Conservation (phyloP, 2,113 vertebrate genomes). For the Solea senegalensis region DNA sequence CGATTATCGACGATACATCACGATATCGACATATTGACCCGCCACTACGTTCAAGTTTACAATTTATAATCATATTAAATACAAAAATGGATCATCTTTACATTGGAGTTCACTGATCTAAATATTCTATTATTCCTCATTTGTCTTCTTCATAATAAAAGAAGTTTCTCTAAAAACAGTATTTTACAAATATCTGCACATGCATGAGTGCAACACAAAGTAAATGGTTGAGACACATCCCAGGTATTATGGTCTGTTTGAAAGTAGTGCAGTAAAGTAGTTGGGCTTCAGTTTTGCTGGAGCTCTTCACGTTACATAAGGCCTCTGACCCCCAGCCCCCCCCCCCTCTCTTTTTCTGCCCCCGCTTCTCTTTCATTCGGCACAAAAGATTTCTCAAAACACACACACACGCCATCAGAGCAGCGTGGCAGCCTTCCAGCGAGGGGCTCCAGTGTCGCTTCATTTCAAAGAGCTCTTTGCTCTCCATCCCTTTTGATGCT, state of each 20-base stretch:
- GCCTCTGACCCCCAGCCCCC: neutral
- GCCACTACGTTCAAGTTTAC: no score
- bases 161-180: no score
- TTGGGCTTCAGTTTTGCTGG: constrained; percentile 55
- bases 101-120: no score
- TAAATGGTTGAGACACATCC: constrained; percentile 54
- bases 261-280: constrained; percentile 58
- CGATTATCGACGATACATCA: no score
- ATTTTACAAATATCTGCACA: constrained; percentile 43
- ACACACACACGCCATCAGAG: constrained; percentile 53
- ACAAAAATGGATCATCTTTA: no score
- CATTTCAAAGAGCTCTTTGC: constrained; percentile 74
- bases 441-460: constrained; percentile 63
- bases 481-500: constrained; percentile 66
- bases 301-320: constrained; percentile 73
- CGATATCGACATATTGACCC: no score
- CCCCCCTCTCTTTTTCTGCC: constrained; percentile 23
- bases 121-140: no score
- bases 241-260: constrained; percentile 35
- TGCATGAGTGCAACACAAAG: constrained; percentile 35
- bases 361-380: constrained; percentile 35
- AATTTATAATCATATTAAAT: no score
- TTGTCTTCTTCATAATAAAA: no score
- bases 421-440: constrained; percentile 66
- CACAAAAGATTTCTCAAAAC: constrained; percentile 61